These are phyloP conservation scores for Cryptoblepharus egeriae DNA, from an alignment of 2,797 vertebrate genomes.

Conservation along the genomic window DNA sequence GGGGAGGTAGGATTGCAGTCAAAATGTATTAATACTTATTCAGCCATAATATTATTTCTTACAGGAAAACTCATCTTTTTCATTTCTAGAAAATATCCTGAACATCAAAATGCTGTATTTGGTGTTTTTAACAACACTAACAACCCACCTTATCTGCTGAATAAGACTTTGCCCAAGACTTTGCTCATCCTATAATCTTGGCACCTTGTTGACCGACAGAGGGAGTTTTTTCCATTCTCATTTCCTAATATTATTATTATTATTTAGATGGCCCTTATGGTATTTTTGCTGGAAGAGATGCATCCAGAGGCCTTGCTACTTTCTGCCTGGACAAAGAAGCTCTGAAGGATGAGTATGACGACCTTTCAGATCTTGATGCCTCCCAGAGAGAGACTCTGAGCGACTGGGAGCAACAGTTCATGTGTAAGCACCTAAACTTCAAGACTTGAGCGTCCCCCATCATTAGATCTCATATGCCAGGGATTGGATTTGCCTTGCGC, in stretches of 20 bases:
- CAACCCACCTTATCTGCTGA: neutral
- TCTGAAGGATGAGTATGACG: conserved; percentile 90
- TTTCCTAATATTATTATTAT: conserved; percentile 19
- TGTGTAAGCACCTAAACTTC: conserved; percentile 81
- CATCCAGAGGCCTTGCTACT: conserved; percentile 95
- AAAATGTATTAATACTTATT: no score
- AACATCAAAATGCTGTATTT: no score
- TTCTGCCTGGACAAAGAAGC: conserved; percentile 96
- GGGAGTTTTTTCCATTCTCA: neutral
- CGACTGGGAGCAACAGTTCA: conserved; percentile 98
- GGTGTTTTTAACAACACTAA: no score
- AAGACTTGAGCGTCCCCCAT: neutral
- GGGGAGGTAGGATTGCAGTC: no score
- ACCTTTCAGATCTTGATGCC: conserved; percentile 91
- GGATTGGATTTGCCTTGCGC: neutral
- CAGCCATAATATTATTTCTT: no score
- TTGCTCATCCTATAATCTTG: neutral
- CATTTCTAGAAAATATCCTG: no score
- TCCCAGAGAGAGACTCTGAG: conserved; percentile 91
- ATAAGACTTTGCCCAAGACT: neutral
- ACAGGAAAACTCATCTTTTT: no score
- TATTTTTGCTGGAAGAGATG: conserved; percentile 94
- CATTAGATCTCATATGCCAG: neutral
- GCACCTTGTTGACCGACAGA: neutral
- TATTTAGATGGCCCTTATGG: conserved; percentile 93